Evolutionary conservation across 1,140 invertebrate genomes (phyloP).

Genomic region (Penaeus chinensis): DNA sequence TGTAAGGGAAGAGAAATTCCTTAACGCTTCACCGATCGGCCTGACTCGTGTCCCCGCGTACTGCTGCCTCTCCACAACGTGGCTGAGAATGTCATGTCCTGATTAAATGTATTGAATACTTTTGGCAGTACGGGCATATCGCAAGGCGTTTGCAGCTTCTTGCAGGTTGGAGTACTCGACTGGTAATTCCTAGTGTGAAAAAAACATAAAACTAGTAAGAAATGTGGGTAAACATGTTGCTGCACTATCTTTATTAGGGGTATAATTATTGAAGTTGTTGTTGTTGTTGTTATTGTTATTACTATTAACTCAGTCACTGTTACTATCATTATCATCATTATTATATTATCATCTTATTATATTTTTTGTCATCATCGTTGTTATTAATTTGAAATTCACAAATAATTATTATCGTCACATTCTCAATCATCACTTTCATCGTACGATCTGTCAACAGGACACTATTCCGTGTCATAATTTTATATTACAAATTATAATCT

Average conservation of each 20-base stretch:
- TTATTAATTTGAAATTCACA: not conserved
- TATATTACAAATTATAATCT: not conserved
- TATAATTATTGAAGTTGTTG: too few species aligned
- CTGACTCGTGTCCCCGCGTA: too few species aligned
- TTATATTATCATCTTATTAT: too few species aligned
- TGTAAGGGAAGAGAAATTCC: too few species aligned
- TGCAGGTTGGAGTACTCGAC: constrained; percentile 33
- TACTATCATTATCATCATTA: too few species aligned
- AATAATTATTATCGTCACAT: not conserved
- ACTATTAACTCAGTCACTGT: too few species aligned
- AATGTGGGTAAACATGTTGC: too few species aligned
- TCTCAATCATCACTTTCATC: not conserved
- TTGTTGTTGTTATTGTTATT: too few species aligned
- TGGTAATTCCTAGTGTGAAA: constrained; percentile 40
- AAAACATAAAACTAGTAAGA: not conserved
- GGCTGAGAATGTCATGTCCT: too few species aligned
- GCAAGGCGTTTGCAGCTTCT: constrained; percentile 30
- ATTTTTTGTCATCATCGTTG: not conserved
- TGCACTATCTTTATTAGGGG: too few species aligned
- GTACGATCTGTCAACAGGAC: not conserved
- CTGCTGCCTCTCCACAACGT: too few species aligned
- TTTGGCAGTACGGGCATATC: constrained; percentile 26
- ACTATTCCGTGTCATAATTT: not conserved
- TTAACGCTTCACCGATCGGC: too few species aligned
- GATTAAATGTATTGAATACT: constrained; percentile 43